These are phyloP conservation scores for Drepana falcataria DNA, from an alignment of 2,888 invertebrate species.

Conservation along the genomic window DNA sequence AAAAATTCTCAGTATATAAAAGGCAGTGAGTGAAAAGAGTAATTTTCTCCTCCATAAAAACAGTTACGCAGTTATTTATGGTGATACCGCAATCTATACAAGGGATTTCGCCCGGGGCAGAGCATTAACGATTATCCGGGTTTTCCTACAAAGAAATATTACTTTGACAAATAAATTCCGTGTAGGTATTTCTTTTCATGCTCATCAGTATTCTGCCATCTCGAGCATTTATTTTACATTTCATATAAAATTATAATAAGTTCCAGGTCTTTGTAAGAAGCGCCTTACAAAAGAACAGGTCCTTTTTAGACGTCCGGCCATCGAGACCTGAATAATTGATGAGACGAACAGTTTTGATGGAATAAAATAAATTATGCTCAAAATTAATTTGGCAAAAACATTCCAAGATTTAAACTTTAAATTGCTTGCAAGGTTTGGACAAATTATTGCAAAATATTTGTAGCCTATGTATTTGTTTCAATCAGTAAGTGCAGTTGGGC, in stretches of 20 bases:
- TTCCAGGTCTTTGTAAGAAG: background rate
- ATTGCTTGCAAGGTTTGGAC: background rate
- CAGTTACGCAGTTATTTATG: slow-evolving; percentile 75
- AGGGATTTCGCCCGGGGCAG: slow-evolving; percentile 67
- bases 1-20: slow-evolving; percentile 56
- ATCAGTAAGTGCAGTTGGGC: too few relatives aligned
- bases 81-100: slow-evolving; percentile 75
- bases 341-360: background rate
- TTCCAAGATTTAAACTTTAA: background rate
- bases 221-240: slow-evolving; percentile 3
- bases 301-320: background rate
- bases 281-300: background rate
- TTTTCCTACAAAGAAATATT: slow-evolving; percentile 67
- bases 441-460: too few relatives aligned
- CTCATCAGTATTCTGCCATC: slow-evolving; percentile 32
- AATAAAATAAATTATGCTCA: background rate
- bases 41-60: slow-evolving; percentile 74
- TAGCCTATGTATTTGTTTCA: too few relatives aligned
- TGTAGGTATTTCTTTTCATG: slow-evolving; percentile 52
- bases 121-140: slow-evolving; percentile 72
- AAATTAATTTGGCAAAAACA: background rate
- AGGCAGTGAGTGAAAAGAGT: slow-evolving; percentile 67
- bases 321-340: background rate
- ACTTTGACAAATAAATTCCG: slow-evolving; percentile 68
- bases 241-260: slow-evolving; percentile 3